Evolutionary conservation across 2,797 vertebrate species (phyloP).

Genomic region (Pogonophryne albipinna): DNA sequence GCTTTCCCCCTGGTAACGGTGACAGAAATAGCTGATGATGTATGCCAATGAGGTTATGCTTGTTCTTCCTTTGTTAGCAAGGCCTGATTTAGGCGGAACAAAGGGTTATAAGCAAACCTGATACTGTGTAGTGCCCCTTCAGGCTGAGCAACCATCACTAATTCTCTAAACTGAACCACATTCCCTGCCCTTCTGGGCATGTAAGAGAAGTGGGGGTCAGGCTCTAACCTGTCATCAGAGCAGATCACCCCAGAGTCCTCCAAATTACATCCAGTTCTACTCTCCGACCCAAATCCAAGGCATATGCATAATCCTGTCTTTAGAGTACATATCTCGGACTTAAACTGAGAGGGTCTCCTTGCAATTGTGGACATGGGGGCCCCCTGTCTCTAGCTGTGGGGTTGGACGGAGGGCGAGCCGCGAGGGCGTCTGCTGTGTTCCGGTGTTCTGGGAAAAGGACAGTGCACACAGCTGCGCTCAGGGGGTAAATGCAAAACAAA

Average conservation of each 20-base stretch:
- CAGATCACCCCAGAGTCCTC: slow-evolving; percentile 38
- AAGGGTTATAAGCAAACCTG: slow-evolving; percentile 63
- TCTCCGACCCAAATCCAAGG: slow-evolving; percentile 47
- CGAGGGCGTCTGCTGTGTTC: slow-evolving; percentile 79
- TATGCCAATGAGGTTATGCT: slow-evolving; percentile 27
- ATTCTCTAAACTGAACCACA: slow-evolving; percentile 80
- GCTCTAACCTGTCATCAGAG: slow-evolving; percentile 67
- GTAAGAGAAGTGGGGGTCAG: slow-evolving; percentile 40
- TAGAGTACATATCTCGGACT: slow-evolving; percentile 38
- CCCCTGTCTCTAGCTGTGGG: slow-evolving; percentile 59
- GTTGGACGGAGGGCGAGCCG: slow-evolving; percentile 71
- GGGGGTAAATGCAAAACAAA: slow-evolving; percentile 89
- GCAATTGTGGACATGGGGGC: slow-evolving; percentile 54
- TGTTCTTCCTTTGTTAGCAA: slow-evolving; percentile 52
- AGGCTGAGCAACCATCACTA: slow-evolving; percentile 70
- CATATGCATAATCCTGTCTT: slow-evolving; percentile 56
- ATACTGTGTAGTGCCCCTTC: slow-evolving; percentile 61
- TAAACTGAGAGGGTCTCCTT: slow-evolving; percentile 47
- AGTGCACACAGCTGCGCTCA: slow-evolving; percentile 85
- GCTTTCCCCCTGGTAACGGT: slow-evolving; percentile 9
- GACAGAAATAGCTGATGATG: slow-evolving; percentile 60
- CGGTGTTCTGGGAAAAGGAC: slow-evolving; percentile 86
- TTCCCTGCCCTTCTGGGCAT: slow-evolving; percentile 64
- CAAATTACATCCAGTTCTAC: slow-evolving; percentile 63
- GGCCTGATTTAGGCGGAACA: slow-evolving; percentile 67